Base-by-base conservation (phyloP, 2,888 invertebrate species). In the Drosophila kanekoi region DNA sequence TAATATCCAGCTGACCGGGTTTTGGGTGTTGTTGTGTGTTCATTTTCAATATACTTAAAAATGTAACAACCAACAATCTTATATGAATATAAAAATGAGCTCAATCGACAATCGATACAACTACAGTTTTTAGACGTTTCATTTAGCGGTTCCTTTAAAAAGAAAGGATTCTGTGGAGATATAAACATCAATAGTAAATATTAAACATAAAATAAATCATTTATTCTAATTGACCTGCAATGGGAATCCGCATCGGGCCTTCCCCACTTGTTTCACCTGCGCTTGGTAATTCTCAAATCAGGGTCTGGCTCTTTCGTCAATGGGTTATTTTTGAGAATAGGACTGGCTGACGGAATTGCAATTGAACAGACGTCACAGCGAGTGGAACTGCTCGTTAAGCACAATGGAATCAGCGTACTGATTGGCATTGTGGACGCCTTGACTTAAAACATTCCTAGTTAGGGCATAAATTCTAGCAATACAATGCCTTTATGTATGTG, bases 251-350 rank as follows among this genome's bases (percentile, higher is more conserved):
- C 20, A 3, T 4, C 4, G 1, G 8, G 5, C 10, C 9, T 40
- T 53, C 4, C 6, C 4, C 9, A 23, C 38, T 41, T 33, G 11
- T 45, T 41, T 63, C 35, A 45, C 47, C 49, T 11, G 65, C 51
- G 33, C 53, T 61, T 58, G 84, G 60, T 70, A 84, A 84, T 87
- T 87, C 75, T 74, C 68, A 67, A 72, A 71, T 71, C 60, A 62
- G 77, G 51, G 51, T 49, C 41, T 18, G 28, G 51, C 54, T 77
- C 59, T 69, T 74, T 70, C 72, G 71, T 73, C 82, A 85, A 79
- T 85, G 66, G 82, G 47, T 51, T 68, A 52, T 47, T 67, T 67
- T 80, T 57, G 41, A 60, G 59, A 64, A 47, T 64, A 56, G 45
- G 38, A 33, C 57, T 35, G 18, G 9, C 33, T 40, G 41, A 38